Conservation (phyloP, 2,888 invertebrate species). For the Lordiphosa fenestrarum region DNA sequence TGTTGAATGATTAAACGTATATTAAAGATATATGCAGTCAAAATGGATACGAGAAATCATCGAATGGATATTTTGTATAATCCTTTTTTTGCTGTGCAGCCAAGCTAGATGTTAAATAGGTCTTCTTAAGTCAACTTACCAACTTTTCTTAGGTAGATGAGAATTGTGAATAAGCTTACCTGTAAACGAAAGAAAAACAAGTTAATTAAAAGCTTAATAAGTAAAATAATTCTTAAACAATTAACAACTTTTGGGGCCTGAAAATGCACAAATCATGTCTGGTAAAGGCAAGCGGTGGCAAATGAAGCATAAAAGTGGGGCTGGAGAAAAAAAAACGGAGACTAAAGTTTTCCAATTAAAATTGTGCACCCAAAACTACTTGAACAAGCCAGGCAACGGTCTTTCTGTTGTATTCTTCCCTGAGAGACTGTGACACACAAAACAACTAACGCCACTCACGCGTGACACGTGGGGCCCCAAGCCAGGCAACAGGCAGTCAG, state of each 20-base stretch:
- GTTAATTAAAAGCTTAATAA: conserved; percentile 53
- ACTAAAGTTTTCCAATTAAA: conserved; percentile 68
- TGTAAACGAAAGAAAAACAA: conserved; percentile 53
- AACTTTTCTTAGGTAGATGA: conserved; percentile 12
- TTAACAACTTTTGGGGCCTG: conserved; percentile 53
- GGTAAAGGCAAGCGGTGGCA: conserved; percentile 22
- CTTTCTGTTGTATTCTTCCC: conserved; percentile 1
- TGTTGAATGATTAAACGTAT: no score
- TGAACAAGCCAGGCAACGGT: conserved; percentile 9
- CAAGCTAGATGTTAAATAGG: no score
- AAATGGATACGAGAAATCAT: no score
- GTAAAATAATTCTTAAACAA: conserved; percentile 32
- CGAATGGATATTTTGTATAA: no score
- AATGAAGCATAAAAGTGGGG: conserved; percentile 19
- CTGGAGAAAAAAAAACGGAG: conserved; percentile 34
- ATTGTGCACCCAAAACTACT: conserved; percentile 27
- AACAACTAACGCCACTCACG: conserved; percentile 51
- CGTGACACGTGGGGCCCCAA: conserved; percentile 41
- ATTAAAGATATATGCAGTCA: no score
- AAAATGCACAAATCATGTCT: conserved; percentile 55
- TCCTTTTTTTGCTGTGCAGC: no score
- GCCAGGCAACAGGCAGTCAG: conserved; percentile 9
- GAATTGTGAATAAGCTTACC: conserved; percentile 40
- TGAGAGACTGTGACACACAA: conserved; percentile 22
- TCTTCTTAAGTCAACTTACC: neutral